These are phyloP conservation scores for Turnix velox DNA, from an alignment of 2,113 vertebrate genomes.

Conservation along the genomic window DNA sequence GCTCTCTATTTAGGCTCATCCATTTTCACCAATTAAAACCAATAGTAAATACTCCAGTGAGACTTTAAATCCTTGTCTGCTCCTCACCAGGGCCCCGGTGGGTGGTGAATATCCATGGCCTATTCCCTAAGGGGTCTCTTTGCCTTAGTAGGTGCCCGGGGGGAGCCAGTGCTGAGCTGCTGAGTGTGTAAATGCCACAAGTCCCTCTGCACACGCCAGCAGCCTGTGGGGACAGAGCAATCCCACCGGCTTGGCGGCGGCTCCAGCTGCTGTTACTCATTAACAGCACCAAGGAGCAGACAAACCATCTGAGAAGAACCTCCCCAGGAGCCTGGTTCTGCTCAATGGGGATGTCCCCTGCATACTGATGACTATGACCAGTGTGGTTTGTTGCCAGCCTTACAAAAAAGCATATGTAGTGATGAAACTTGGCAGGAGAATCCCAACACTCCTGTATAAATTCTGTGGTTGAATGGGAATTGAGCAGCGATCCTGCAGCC, in stretches of 20 bases:
- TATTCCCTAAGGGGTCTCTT: neutral
- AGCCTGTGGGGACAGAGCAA: neutral
- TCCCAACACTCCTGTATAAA: neutral
- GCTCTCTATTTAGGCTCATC: constrained; percentile 38
- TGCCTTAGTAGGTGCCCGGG: neutral
- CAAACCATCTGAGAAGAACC: neutral
- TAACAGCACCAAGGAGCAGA: neutral
- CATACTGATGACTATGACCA: neutral
- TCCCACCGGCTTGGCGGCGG: neutral
- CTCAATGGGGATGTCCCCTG: neutral
- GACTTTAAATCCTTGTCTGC: neutral
- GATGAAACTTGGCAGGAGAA: neutral
- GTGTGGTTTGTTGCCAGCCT: neutral
- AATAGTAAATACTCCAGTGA: neutral
- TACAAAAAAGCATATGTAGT: neutral
- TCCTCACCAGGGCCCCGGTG: neutral
- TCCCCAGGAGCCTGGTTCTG: neutral
- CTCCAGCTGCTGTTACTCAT: neutral
- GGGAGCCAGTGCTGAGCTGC: neutral
- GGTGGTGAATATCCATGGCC: neutral
- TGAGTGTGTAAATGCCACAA: neutral
- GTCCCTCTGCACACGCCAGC: neutral
- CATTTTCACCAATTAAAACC: neutral
- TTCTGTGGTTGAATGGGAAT: neutral
- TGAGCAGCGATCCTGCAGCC: neutral